Base-by-base conservation (phyloP, 2,888 invertebrate genomes). In the Erebia palarica region DNA sequence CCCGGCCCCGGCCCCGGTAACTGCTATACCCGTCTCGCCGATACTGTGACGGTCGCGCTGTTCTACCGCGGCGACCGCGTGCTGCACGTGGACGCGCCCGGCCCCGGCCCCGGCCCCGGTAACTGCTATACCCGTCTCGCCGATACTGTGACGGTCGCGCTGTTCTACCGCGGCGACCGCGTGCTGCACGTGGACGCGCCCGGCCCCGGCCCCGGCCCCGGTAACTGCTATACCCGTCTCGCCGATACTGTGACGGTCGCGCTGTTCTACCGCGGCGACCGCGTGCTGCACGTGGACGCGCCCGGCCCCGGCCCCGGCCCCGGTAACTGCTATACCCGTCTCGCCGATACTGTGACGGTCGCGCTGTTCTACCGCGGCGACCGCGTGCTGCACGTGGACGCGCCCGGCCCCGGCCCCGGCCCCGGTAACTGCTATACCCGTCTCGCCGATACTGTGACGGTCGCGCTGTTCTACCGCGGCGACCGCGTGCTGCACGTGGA, bases 41-140 rank as follows among this genome's bases (percentile, higher is more conserved):
- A n/a, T n/a, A n/a, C n/a, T n/a, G n/a, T n/a, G n/a, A n/a, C n/a
- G n/a, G n/a, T n/a, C n/a, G n/a, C n/a, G n/a, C 81, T 82, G 44
- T 91, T 90, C 89, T 88, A 86, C 82, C 84, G 83, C 69, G 85
- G 74, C 36, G 87, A 86, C 71, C 69, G 75, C 8, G 80, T 83
- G 63, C 76, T 90, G 57, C 78, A 83, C 72, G 68, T 85, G 11
- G 82, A 93, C 58, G 92, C 94, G 74, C 96, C 96, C 79, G 92
- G 94, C 0, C n/a, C n/a, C n/a, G n/a, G n/a, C n/a, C n/a, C n/a
- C n/a, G n/a, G n/a, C n/a, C 93, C 95, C 77, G 94, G 95, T 75
- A 86, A 88, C 72, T 49, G 10, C 47, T 21, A 21, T 36, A 18
- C 21, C n/a, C 27, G n/a, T 3, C 53, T n/a, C 57, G n/a, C n/a